Base-by-base conservation (phyloP, 2,797 vertebrate species). In the Spinibarbus caldwelli region DNA sequence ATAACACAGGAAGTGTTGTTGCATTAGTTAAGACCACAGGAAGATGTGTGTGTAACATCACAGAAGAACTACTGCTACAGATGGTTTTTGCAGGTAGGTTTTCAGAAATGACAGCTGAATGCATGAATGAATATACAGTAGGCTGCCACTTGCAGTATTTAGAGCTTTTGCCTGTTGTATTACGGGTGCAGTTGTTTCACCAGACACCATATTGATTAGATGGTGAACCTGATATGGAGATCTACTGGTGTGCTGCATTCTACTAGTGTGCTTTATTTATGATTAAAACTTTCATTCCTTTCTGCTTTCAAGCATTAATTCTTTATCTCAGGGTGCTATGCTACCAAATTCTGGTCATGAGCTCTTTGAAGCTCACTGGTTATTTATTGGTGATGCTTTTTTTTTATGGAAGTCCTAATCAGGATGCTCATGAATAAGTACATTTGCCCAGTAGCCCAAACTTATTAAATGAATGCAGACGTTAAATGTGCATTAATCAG, bases 1-100 rank as follows among this genome's bases (percentile, higher is more conserved):
- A 59, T 73, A 26, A 64, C 10, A 64, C 21, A 62, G 81, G 54
- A 83, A 64, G 41, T 59, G 67, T 43, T 72, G 52, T 45, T 72
- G 52, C 6, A 2, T 72, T 57, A 34, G 23, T 81, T 29, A 21
- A 54, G 26, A 72, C 68, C 36, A 72, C 68, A 62, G 52, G 52
- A 72, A 82, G 26, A 72, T 4, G 19, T 45, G 1, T 23, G 52
- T 77, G 14, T 26, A 77, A n/a, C 80, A 34, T 72, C 11, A 59
- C 36, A 72, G 17, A 38, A 82, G 15, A 7, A 26, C 4, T 26
- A 15, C 6, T 23, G 15, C 57, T 31, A 31, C 14, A 17, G 9
- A 31, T 82, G 11, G 43, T 43, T 17, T 80, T n/a, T 80, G 11
- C 43, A 52, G 41, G 59, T 79, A 23, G 21, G 41, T 15, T 66